A percentile compares a stretch with the other conserved stretches of the same genome.
phyloP scores from a whole-genome alignment of 2,113 vertebrate genomes.

The cat (Felis catus) region F.catus_Fca126_mat1.0 CM031415.1:125665501-125666000 shows the following conservation, averaged over 20 bases:
- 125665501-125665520: not conserved
- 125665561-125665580: not conserved
- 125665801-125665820: slow-evolving; percentile 11
- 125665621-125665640: not conserved
- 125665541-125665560: not conserved
- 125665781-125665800: too few species aligned
- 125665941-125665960: not conserved
- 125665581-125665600: not conserved
- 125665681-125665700: not conserved
- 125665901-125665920: not conserved
- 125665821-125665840: not conserved
- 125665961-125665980: not conserved
- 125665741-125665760: not conserved
- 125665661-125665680: not conserved
- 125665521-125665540: not conserved
- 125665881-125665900: not conserved
- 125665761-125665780: not conserved
- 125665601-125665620: not conserved
- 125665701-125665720: not conserved
- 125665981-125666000: not conserved
- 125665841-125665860: not conserved
- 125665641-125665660: not conserved
- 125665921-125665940: not conserved
- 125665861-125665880: not conserved
- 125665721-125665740: not conserved